Conservation (phyloP, 1,140 invertebrate species). For the Berghia stephanieae region DNA sequence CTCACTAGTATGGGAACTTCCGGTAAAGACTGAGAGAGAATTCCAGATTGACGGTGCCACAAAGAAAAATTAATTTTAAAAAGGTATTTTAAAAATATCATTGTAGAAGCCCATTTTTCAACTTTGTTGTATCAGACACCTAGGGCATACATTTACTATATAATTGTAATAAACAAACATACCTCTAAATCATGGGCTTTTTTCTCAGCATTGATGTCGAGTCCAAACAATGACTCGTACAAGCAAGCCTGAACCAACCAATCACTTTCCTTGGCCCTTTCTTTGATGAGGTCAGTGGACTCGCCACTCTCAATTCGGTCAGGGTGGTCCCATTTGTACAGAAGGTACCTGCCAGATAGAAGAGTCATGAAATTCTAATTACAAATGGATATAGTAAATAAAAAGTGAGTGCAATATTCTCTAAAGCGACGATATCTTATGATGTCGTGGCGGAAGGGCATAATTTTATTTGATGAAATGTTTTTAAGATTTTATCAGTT, state of each 20-base stretch:
- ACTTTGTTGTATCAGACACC: not conserved
- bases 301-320: conserved; percentile 22
- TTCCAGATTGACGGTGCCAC: no score
- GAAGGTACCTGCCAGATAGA: conserved; percentile 32
- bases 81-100: not conserved
- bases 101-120: not conserved
- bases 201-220: conserved; percentile 4
- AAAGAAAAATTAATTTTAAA: not conserved
- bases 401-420: no score
- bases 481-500: no score
- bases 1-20: not conserved
- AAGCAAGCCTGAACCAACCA: conserved; percentile 32
- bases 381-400: no score
- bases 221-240: conserved; percentile 14
- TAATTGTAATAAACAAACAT: not conserved
- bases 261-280: conserved; percentile 29
- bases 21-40: no score
- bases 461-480: no score
- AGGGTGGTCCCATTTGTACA: conserved; percentile 33
- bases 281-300: conserved; percentile 29
- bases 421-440: no score
- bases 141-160: not conserved
- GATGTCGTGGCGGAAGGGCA: no score
- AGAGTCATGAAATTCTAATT: not conserved
- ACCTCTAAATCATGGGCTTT: conserved; percentile 17